Conservation (phyloP, 37 sponge, comb jelly and placozoan genomes). For the Mnemiopsis leidyi region DNA sequence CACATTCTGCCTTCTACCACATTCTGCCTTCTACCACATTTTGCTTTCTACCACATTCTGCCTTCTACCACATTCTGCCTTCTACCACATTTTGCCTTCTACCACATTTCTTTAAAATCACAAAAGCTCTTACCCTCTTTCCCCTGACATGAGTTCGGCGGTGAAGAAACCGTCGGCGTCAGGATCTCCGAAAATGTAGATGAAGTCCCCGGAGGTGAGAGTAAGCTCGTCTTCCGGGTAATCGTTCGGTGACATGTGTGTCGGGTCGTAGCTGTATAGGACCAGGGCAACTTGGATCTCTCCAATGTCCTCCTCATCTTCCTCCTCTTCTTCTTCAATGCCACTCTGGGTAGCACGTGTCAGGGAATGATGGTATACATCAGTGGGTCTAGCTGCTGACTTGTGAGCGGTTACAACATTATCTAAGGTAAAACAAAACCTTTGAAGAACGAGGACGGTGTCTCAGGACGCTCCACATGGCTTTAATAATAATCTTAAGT, state of each 20-base stretch:
- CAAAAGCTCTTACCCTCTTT: constrained; percentile 52
- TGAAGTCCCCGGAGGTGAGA: constrained; percentile 69
- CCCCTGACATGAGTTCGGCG: constrained; percentile 31
- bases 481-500: too few relatives aligned
- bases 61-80: too few relatives aligned
- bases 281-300: constrained; percentile 26
- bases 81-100: too few relatives aligned
- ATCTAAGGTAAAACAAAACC: too few relatives aligned
- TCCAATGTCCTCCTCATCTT: constrained; percentile 29
- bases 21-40: too few relatives aligned
- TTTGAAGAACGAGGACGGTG: too few relatives aligned
- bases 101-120: too few relatives aligned
- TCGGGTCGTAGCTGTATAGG: constrained; percentile 72
- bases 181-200: constrained; percentile 77
- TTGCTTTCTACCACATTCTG: too few relatives aligned
- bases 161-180: constrained; percentile 67
- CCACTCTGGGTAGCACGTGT: background rate
- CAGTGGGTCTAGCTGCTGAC: too few relatives aligned
- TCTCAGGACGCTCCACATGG: background rate
- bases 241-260: constrained; percentile 78
- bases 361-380: background rate
- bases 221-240: constrained; percentile 69
- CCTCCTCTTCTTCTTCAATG: constrained; percentile 21
- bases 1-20: too few relatives aligned
- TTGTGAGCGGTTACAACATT: too few relatives aligned